These are phyloP conservation scores for Chlorodrepanis virens DNA, from an alignment of 2,113 vertebrate species.

Conservation along the genomic window DNA sequence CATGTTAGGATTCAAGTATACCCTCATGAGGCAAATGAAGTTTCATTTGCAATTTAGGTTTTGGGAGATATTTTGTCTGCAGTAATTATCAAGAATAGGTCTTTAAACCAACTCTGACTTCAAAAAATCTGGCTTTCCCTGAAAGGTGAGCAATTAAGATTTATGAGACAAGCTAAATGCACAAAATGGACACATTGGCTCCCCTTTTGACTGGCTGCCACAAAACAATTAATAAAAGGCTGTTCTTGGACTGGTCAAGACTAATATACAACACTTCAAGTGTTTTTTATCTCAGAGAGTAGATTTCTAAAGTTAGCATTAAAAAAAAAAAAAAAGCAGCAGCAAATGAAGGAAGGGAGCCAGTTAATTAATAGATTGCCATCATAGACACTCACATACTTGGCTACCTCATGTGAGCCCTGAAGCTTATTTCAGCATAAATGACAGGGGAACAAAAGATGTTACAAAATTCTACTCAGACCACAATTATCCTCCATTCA, in stretches of 20 bases:
- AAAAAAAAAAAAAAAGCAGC: not conserved
- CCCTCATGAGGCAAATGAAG: not conserved
- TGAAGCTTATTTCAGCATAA: not conserved
- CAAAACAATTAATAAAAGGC: not conserved
- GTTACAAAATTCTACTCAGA: constrained; percentile 31
- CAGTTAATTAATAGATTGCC: not conserved
- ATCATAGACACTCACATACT: not conserved
- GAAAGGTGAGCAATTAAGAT: not conserved
- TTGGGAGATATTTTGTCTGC: not conserved
- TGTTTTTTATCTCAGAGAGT: not conserved
- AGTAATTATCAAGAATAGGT: not conserved
- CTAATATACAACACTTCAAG: not conserved
- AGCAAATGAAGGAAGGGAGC: not conserved
- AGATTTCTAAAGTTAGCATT: not conserved
- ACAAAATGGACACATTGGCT: not conserved
- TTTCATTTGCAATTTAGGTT: constrained; percentile 4
- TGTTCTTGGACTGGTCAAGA: not conserved
- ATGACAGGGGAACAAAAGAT: constrained; percentile 25
- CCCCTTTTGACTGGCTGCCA: not conserved
- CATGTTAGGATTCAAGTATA: not conserved
- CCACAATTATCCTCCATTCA: constrained; percentile 2
- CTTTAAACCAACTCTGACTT: not conserved
- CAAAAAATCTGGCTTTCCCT: not conserved
- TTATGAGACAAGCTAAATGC: not conserved
- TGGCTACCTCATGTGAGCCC: not conserved